Evolutionary conservation across 2,113 vertebrate species (phyloP).

Genomic region (Leptobrachium ailaonicum): DNA sequence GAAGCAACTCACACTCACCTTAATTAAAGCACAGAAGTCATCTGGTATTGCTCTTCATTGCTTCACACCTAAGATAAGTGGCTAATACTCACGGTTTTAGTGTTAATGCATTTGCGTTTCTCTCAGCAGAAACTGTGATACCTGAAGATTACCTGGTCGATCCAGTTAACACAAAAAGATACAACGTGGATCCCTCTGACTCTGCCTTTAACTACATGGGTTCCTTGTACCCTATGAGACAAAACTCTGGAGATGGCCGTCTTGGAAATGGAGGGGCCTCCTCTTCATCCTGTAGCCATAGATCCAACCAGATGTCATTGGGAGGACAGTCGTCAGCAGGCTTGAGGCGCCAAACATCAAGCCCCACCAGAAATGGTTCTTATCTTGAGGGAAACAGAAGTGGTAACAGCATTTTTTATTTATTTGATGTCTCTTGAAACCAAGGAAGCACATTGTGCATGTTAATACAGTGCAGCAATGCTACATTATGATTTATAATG

Average conservation of each 20-base stretch:
- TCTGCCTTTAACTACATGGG: slow-evolving; percentile 71
- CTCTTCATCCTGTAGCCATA: slow-evolving; percentile 65
- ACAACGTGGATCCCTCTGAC: slow-evolving; percentile 70
- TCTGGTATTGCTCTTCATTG: too few relatives aligned
- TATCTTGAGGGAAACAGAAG: slow-evolving; percentile 83
- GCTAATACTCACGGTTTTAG: not conserved
- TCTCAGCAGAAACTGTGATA: slow-evolving; percentile 71
- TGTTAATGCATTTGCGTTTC: slow-evolving; percentile 39
- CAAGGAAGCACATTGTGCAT: too few relatives aligned
- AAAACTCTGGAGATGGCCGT: slow-evolving; percentile 61
- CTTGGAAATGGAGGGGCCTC: slow-evolving; percentile 55
- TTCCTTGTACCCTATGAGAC: slow-evolving; percentile 67
- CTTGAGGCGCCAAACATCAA: slow-evolving; percentile 74
- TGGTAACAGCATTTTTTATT: slow-evolving; percentile 68
- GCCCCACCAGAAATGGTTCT: slow-evolving; percentile 68
- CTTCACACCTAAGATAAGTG: too few relatives aligned
- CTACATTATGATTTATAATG: too few relatives aligned
- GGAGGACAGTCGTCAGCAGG: slow-evolving; percentile 65
- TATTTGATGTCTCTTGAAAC: not conserved
- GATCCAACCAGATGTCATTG: slow-evolving; percentile 61
- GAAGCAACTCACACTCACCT: too few relatives aligned
- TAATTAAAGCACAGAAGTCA: too few relatives aligned
- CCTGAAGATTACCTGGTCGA: slow-evolving; percentile 78
- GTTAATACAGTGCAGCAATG: too few relatives aligned
- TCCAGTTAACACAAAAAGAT: slow-evolving; percentile 71